Base-by-base conservation (phyloP, 2,797 vertebrate species). In the Tokudaia tokunoshimensis region DNA sequence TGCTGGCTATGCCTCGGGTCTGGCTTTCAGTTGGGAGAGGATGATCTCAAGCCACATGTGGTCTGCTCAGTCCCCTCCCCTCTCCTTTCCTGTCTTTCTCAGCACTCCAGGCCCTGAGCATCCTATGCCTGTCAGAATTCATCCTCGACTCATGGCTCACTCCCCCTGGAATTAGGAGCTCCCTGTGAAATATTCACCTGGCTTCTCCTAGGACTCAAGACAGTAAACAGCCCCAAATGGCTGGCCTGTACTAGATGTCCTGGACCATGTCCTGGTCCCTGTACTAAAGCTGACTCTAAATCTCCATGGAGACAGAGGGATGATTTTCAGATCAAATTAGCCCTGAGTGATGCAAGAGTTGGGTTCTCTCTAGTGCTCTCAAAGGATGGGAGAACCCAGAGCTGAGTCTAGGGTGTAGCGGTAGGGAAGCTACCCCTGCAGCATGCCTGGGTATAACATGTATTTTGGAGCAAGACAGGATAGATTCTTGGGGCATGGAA, bases 291-390 rank as follows among this genome's bases (percentile, higher is more conserved):
- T 55, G 59, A 74, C 50, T 55, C 89, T 79, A 31, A 89, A 13
- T 84, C 52, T 93, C 81, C 31, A 37, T 2, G 31, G 92, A 90
- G 41, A 97, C 86, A 91, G 89, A 72, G 0, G 59, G 75, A 20
- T 7, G 31, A 31, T 24, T 84, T 79, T 90, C 44, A 83, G 70
- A 57, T 80, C 76, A 92, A 41, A 76, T n/a, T 31, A 19, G 76
- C 81, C 24, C 26, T 17, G 55, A 52, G 92, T 2, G 0, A 78
- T 81, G 90, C 0, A 1, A 11, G 90, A 78, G 61, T 76, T 44
- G 31, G 31, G 41, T 52, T 67, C 80, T 95, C 29, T 24, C 24
- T 31, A 41, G 44, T 31, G 22, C 12, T 57, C 50, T 78, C 5
- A 3, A 59, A 94, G 88, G 85, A 34, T 1, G 20, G 72, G 80